A percentile compares a stretch with the other conserved stretches of the same genome.
phyloP scores from a whole-genome alignment of 1,140 invertebrate genomes.

The Zaprionus camerounensis region DNA sequence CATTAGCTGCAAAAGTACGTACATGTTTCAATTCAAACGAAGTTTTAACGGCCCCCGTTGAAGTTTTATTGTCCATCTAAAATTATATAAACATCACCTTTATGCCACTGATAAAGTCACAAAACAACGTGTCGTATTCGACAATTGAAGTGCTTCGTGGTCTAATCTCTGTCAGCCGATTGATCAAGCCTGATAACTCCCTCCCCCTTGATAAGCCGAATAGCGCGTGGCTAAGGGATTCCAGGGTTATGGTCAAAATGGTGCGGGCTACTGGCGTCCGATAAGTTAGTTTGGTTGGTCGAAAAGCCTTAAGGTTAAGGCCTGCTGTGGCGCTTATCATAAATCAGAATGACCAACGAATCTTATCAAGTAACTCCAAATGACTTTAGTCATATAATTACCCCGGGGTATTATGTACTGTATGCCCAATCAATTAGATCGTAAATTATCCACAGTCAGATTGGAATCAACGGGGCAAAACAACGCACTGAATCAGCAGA shows the following conservation, averaged over 20 bases:
- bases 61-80: constrained; percentile 56
- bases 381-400: constrained; percentile 2
- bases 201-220: not conserved
- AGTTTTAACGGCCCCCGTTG: constrained; percentile 49
- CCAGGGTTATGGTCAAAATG: not conserved
- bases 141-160: not conserved
- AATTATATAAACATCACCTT: constrained; percentile 30
- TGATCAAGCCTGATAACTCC: not conserved
- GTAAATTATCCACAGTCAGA: not conserved
- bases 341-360: constrained; percentile 28
- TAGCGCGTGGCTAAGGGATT: constrained; percentile 19
- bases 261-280: not conserved
- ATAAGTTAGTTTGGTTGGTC: not conserved
- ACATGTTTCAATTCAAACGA: constrained; percentile 65
- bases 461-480: not conserved
- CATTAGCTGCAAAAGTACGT: constrained; percentile 8
- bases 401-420: not conserved
- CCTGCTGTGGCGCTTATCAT: constrained; percentile 21
- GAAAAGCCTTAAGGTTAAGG: not conserved
- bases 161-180: constrained; percentile 16
- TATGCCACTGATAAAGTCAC: constrained; percentile 19
- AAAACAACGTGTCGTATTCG: not conserved
- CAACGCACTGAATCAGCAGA: not conserved
- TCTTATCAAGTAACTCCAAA: not conserved
- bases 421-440: not conserved